phyloP scores from a whole-genome alignment of 2,797 vertebrate genomes.

The Florisuga fusca region DNA sequence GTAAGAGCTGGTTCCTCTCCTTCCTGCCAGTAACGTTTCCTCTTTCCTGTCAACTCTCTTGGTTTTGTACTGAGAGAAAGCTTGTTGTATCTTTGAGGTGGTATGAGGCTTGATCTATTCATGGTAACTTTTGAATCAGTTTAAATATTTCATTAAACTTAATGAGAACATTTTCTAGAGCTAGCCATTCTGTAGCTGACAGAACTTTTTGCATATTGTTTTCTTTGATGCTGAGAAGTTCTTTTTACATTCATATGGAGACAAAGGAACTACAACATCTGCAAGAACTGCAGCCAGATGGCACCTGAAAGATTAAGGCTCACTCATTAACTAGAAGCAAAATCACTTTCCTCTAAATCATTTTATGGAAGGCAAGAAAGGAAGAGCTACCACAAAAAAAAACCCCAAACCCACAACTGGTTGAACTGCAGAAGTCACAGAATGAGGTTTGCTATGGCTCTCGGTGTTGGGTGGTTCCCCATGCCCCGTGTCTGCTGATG shows the following conservation, averaged over 20 bases:
- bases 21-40: slow-evolving; percentile 5
- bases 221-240: not conserved
- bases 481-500: rapidly evolving
- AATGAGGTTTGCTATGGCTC: not conserved
- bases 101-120: slow-evolving; percentile 27
- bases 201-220: not conserved
- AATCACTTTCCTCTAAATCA: not conserved
- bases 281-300: not conserved
- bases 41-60: slow-evolving; percentile 17
- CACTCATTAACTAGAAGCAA: not conserved
- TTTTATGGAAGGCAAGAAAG: rapidly evolving
- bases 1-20: not conserved
- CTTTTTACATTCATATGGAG: not conserved
- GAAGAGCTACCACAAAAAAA: not conserved
- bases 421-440: not conserved
- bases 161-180: slow-evolving; percentile 6
- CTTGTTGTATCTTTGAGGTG: not conserved
- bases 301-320: not conserved
- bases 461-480: rapidly evolving
- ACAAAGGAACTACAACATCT: not conserved
- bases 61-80: not conserved
- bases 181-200: not conserved
- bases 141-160: slow-evolving; percentile 27
- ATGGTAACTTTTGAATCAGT: not conserved
- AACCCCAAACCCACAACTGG: not conserved